phyloP scores from a whole-genome alignment of 2,113 vertebrate species.

The Bufo bufo region DNA sequence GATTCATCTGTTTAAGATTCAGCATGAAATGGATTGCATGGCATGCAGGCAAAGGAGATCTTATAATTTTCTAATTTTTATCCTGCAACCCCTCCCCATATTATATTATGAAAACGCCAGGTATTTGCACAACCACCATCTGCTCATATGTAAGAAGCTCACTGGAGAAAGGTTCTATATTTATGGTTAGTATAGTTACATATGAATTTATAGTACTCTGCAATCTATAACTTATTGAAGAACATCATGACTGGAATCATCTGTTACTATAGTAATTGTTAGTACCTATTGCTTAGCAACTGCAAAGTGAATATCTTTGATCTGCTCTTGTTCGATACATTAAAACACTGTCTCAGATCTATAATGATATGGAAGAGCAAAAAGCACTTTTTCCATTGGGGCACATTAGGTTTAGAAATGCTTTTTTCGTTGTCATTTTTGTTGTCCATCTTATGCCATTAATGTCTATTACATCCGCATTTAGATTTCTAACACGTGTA shows the following conservation, averaged over 20 bases:
- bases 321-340: background rate
- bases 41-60: too few relatives aligned
- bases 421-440: background rate
- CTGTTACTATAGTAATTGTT: slow-evolving; percentile 12
- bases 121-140: too few relatives aligned
- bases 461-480: background rate
- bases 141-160: too few relatives aligned
- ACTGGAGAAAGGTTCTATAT: background rate
- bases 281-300: background rate
- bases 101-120: too few relatives aligned
- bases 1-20: too few relatives aligned
- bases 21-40: too few relatives aligned
- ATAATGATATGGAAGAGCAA: background rate
- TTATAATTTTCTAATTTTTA: too few relatives aligned
- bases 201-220: background rate
- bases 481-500: background rate
- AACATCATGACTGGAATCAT: background rate
- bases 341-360: background rate
- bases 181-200: background rate
- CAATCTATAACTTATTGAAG: background rate
- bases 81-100: too few relatives aligned
- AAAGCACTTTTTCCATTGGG: background rate
- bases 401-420: background rate
- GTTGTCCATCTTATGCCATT: background rate
- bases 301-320: background rate